Evolutionary conservation across 2,113 vertebrate genomes (phyloP), one percentile per base, ranked within the genome.

Genomic region (Variabilichromis moorii): DNA sequence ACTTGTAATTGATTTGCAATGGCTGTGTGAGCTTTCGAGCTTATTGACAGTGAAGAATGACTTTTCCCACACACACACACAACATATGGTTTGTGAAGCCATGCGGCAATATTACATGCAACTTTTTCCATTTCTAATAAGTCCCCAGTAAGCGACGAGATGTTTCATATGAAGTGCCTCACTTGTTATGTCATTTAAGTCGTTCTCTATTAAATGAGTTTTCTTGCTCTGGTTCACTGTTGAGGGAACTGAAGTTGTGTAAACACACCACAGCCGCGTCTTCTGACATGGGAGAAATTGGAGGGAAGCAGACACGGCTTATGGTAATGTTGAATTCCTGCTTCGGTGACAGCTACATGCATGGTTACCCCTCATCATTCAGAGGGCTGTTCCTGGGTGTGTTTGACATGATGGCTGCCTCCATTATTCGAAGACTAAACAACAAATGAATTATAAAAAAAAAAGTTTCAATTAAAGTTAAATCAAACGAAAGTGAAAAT

Each of bases 401-500:
- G 89, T 91, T 91, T 87, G 91, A 92, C 88, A 90, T 76, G 84
- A 81, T 66, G 89, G 71, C 53, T 90, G 63, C 71, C 71, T 78
- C 42, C 57, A 0, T 31, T 6, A 50, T 57, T 71, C 55, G 2
- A 83, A 31, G 26, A 13, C 2, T 78, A 31, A 78, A 51, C 45
- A n/a, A 3, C 10, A 51, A 51, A 31, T 51, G 10, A 51, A 51
- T 33, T 51, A 6, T 33, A n/a, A n/a, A 11, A 78, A n/a, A n/a
- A 11, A 78, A 31, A 33, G 45, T 13, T 50, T 50, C 1, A 33
- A 50, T 78, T 8, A 51, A 31, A 78, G 26, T 78, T 28, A 51
- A 78, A 28, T 78, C 26, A 51, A 51, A 45, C 17, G 0, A 76
- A 28, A 76, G 45, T 6, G 26, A 51, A 78, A 3, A 78, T 78